Evolutionary conservation across 2,888 invertebrate genomes (phyloP).

Genomic region (Sycophila texana): DNA sequence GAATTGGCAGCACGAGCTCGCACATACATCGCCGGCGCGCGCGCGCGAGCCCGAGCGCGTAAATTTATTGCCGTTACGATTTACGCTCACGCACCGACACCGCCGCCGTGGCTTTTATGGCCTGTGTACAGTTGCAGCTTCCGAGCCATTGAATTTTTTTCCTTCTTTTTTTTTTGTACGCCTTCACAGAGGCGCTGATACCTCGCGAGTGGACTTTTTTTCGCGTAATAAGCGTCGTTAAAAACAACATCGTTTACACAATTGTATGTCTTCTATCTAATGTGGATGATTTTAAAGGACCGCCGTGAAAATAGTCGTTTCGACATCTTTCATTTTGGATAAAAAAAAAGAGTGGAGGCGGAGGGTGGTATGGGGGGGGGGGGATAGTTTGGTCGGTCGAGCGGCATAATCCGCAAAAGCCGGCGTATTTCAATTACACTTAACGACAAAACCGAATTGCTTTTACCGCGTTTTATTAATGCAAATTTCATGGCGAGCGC

Average conservation of each 20-base stretch:
- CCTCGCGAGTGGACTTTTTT: conserved; percentile 20
- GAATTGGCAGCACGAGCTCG: conserved; percentile 53
- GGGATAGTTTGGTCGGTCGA: neutral
- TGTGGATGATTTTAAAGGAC: too few species aligned
- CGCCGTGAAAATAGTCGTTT: neutral
- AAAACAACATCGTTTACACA: too few species aligned
- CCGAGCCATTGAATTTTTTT: conserved; percentile 55
- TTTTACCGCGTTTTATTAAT: conserved; percentile 44
- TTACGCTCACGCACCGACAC: conserved; percentile 48
- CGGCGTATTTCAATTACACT: conserved; percentile 53
- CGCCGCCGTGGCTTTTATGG: conserved; percentile 41
- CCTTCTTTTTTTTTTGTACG: conserved; percentile 3
- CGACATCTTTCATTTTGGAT: neutral
- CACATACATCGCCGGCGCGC: neutral
- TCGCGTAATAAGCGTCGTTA: neutral
- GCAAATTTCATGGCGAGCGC: conserved; percentile 32
- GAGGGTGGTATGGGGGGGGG: neutral
- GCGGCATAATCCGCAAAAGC: conserved; percentile 24
- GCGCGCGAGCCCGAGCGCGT: conserved; percentile 36
- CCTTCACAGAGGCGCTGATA: conserved; percentile 2
- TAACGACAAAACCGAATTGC: conserved; percentile 55
- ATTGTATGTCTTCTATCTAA: too few species aligned
- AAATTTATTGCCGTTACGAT: conserved; percentile 59
- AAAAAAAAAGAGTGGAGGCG: neutral
- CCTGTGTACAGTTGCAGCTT: conserved; percentile 50